Percentiles rank a stretch among this genome's conserved stretches.
Conservation (phyloP, 1,140 invertebrate genomes). For the Bombus terrestris region DNA sequence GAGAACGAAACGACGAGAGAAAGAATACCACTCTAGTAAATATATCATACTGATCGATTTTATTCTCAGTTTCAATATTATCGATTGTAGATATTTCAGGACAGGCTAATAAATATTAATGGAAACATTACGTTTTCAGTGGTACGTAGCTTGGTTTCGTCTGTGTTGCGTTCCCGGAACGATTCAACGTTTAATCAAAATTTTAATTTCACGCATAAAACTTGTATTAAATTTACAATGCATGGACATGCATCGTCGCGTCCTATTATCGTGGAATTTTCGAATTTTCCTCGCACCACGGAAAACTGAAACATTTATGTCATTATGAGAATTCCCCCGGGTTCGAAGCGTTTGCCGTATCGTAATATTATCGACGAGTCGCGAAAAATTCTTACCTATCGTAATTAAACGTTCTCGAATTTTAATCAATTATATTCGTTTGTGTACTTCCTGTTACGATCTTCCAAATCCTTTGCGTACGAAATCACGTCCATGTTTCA, state of each 20-base stretch:
- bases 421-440: neutral
- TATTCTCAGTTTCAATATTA: neutral
- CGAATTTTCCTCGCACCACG: neutral
- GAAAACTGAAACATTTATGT: neutral
- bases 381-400: neutral
- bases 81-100: neutral
- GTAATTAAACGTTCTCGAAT: constrained; percentile 2
- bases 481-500: too few relatives aligned
- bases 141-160: too few relatives aligned
- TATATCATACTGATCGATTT: neutral
- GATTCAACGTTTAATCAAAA: constrained; percentile 25
- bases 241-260: neutral
- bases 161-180: neutral
- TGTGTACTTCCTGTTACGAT: too few relatives aligned
- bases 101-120: constrained; percentile 24
- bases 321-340: neutral
- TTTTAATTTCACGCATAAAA: constrained; percentile 33
- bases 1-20: too few relatives aligned
- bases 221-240: constrained; percentile 14
- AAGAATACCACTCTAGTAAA: neutral
- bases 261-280: neutral
- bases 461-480: too few relatives aligned
- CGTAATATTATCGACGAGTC: neutral
- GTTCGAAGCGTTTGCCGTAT: neutral
- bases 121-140: neutral